phyloP scores from a whole-genome alignment of 1,140 invertebrate species.

The Cydia amplana region DNA sequence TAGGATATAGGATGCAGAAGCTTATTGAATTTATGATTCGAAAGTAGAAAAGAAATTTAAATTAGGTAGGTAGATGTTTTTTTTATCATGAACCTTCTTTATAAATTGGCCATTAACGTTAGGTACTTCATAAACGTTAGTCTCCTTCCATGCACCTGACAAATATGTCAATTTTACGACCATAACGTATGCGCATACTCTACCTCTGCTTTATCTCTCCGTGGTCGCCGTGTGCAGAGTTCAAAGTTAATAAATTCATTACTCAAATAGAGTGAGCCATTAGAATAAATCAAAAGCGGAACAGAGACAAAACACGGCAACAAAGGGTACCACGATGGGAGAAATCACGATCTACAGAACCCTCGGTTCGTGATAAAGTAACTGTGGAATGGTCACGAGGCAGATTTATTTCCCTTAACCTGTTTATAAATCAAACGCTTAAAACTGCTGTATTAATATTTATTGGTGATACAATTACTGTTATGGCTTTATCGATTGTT shows the following conservation, averaged over 20 bases:
- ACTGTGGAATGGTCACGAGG: conserved; percentile 58
- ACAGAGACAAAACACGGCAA: conserved; percentile 44
- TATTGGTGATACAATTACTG: conserved; percentile 51
- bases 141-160: background rate
- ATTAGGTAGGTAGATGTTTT: too few relatives aligned
- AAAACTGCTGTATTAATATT: conserved; percentile 51
- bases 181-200: background rate
- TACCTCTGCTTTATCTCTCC: background rate
- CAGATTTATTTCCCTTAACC: conserved; percentile 62
- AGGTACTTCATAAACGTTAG: background rate
- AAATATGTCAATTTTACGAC: conserved; percentile 8
- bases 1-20: too few relatives aligned
- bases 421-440: conserved; percentile 66
- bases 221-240: conserved; percentile 24
- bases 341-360: conserved; percentile 58
- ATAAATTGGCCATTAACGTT: background rate
- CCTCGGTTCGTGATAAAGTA: conserved; percentile 56
- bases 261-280: conserved; percentile 41
- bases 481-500: conserved; percentile 25
- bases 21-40: too few relatives aligned
- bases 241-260: conserved; percentile 47
- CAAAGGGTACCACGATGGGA: conserved; percentile 49
- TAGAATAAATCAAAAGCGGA: conserved; percentile 47
- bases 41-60: too few relatives aligned
- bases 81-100: too few relatives aligned